These are phyloP conservation scores for Eulemur rubriventer DNA, from an alignment of 2,797 vertebrate species.

Conservation along the genomic window DNA sequence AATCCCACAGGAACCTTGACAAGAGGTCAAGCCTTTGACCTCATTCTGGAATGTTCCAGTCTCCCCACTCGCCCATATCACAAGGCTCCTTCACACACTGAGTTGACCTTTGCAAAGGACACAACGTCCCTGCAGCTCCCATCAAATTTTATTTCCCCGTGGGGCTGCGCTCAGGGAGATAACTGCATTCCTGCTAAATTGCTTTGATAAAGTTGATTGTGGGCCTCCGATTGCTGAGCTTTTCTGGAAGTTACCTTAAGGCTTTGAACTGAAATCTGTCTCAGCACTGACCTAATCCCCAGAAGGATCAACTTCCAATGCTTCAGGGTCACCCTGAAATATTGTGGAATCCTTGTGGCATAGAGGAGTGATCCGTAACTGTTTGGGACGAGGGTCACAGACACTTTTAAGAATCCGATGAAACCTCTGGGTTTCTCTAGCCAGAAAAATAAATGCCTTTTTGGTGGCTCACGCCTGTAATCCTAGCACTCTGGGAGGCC, in stretches of 20 bases:
- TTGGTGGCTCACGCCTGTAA: no score
- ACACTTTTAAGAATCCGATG: constrained; percentile 34
- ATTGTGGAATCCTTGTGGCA: neutral
- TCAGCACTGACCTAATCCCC: neutral
- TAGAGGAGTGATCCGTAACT: neutral
- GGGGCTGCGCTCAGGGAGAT: neutral
- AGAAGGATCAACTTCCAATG: neutral
- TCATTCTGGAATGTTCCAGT: neutral
- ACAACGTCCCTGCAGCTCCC: neutral
- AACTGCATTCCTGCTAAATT: constrained; percentile 21
- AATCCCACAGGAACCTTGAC: neutral
- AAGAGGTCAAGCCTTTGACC: neutral
- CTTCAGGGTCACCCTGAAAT: constrained; percentile 43
- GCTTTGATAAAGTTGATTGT: constrained; percentile 70
- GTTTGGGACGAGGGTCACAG: neutral
- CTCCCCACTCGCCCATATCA: neutral
- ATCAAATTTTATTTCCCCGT: constrained; percentile 23
- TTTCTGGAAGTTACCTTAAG: constrained; percentile 71
- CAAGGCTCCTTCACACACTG: neutral
- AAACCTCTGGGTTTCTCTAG: neutral
- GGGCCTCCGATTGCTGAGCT: constrained; percentile 70
- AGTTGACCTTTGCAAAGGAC: constrained; percentile 47
- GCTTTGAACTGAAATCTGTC: constrained; percentile 72
- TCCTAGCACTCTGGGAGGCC: no score
- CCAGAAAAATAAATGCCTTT: neutral